Conservation (phyloP, 2,113 vertebrate species). For the Ornithorhynchus anatinus region DNA sequence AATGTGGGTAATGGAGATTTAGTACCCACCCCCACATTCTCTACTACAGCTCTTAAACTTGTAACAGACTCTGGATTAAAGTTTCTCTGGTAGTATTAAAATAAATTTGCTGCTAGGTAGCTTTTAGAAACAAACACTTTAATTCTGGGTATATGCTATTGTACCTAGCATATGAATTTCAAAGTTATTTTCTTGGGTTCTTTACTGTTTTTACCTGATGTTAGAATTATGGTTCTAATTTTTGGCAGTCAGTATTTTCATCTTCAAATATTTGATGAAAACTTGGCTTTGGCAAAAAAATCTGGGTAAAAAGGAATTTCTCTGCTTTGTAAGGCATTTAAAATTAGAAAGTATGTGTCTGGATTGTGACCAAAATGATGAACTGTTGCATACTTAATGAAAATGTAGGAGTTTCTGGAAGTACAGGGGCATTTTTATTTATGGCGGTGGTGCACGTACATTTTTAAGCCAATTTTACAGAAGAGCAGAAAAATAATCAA, state of each 20-base stretch:
- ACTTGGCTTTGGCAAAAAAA: background rate
- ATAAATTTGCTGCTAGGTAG: background rate
- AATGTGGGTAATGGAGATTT: constrained; percentile 81
- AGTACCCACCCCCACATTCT: no score
- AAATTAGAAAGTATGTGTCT: background rate
- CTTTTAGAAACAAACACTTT: accelerated
- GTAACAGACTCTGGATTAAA: accelerated
- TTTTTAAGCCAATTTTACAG: background rate
- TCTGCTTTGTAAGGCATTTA: background rate
- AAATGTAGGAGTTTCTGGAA: background rate
- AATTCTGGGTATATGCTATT: accelerated
- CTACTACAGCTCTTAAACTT: background rate
- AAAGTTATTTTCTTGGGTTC: background rate
- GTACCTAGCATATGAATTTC: accelerated
- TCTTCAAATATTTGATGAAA: background rate
- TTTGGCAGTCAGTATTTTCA: background rate
- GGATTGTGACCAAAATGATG: background rate
- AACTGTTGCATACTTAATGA: background rate
- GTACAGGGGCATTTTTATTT: background rate
- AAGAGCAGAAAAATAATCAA: constrained; percentile 27
- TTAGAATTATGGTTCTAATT: background rate
- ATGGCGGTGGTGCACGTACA: background rate
- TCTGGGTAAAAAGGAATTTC: background rate
- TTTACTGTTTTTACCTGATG: accelerated
- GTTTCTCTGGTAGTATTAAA: background rate